A percentile compares a stretch with the other conserved stretches of the same genome.
These are phyloP conservation scores for Orthonevra nobilis DNA, from an alignment of 2,888 invertebrate species.

Conservation along the genomic window DNA sequence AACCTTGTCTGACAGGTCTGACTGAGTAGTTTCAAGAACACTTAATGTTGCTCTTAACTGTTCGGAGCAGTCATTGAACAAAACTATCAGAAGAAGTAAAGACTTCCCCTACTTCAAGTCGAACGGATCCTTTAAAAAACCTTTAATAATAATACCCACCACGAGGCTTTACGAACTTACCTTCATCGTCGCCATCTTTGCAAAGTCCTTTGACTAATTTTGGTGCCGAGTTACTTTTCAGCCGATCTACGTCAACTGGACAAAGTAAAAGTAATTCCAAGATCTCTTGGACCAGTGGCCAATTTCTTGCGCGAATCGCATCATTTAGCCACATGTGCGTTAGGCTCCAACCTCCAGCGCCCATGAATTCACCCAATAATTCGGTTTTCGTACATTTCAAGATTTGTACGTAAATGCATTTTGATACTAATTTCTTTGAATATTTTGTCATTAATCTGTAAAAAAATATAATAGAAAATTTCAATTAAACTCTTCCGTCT, in stretches of 20 bases:
- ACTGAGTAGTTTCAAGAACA: too few species aligned
- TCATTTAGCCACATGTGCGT: slow-evolving; percentile 95
- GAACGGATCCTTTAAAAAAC: not conserved
- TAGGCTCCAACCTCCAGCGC: slow-evolving; percentile 94
- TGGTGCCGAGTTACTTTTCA: slow-evolving; percentile 95
- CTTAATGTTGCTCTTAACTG: too few species aligned
- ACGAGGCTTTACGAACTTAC: slow-evolving; percentile 82
- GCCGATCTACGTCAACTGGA: slow-evolving; percentile 93
- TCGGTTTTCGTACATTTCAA: slow-evolving; percentile 92
- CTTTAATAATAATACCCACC: not conserved
- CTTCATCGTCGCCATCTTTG: slow-evolving; percentile 89
- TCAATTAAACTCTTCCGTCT: slow-evolving; percentile 7
- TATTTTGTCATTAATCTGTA: slow-evolving; percentile 96
- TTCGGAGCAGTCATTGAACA: too few species aligned
- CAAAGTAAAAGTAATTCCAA: slow-evolving; percentile 91
- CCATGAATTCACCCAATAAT: slow-evolving; percentile 93
- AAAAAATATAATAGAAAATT: slow-evolving; percentile 72
- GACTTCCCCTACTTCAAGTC: too few species aligned
- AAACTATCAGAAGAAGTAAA: too few species aligned
- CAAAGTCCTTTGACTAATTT: slow-evolving; percentile 94
- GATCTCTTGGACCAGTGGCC: slow-evolving; percentile 92
- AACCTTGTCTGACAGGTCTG: too few species aligned
- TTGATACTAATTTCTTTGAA: slow-evolving; percentile 96
- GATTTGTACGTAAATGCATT: slow-evolving; percentile 96
- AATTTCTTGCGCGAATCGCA: slow-evolving; percentile 90